Evolutionary conservation across 2,113 vertebrate species (phyloP).

Genomic region (Gopherus evgoodei): DNA sequence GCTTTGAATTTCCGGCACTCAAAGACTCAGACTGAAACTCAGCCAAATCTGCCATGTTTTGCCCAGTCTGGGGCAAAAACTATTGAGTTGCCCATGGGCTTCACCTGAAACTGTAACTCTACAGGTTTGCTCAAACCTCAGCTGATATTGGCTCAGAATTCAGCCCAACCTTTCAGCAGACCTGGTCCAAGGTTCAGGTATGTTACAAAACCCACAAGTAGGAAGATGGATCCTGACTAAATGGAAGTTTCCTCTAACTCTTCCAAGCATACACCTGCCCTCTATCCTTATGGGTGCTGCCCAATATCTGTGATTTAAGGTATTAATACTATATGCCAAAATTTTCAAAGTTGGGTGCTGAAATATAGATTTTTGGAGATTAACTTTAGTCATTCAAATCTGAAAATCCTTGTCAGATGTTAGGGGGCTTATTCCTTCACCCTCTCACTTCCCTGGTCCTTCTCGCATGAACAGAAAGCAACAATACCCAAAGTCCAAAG

Average conservation of each 20-base stretch:
- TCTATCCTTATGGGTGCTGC: not conserved
- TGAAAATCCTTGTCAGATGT: not conserved
- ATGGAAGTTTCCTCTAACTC: not conserved
- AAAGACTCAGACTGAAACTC: not conserved
- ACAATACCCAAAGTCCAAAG: no score
- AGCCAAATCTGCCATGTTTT: not conserved
- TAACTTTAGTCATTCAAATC: not conserved
- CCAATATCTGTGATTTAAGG: not conserved
- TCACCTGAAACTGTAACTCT: not conserved
- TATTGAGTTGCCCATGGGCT: not conserved
- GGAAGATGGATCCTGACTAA: not conserved
- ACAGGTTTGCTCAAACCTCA: not conserved
- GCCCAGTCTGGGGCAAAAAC: not conserved
- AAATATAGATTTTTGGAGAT: constrained; percentile 38
- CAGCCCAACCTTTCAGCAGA: not conserved
- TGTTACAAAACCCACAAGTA: not conserved
- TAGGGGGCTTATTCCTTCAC: no score
- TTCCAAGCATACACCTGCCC: not conserved
- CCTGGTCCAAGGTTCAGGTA: not conserved
- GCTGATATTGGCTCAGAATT: not conserved
- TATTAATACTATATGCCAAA: constrained; percentile 24
- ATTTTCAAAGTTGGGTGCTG: not conserved
- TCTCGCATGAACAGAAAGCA: no score
- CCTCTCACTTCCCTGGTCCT: no score
- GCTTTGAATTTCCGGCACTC: not conserved